A percentile compares a stretch with the other conserved stretches of the same genome.
Conservation (phyloP, 2,113 vertebrate species). For the Brevimyrus niger region DNA sequence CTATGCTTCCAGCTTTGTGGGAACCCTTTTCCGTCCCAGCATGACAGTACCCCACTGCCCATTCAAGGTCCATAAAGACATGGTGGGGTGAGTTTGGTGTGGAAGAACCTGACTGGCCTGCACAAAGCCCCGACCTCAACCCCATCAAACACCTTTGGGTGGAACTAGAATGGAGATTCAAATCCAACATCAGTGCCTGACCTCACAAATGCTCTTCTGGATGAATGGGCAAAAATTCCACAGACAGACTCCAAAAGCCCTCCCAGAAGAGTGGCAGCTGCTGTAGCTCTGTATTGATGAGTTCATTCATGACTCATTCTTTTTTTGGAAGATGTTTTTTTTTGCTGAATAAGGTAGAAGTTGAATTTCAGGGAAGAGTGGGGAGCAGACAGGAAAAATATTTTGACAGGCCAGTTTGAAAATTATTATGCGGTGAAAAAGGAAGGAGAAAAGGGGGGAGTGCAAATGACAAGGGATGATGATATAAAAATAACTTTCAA, state of each 20-base stretch:
- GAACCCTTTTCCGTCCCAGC: not conserved
- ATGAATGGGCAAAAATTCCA: not conserved
- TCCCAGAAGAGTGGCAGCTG: not conserved
- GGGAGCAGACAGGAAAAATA: slow-evolving; percentile 45
- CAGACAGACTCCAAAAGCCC: not conserved
- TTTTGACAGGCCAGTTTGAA: slow-evolving; percentile 47
- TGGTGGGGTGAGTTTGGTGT: not conserved
- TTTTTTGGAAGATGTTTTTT: not conserved
- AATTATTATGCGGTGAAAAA: slow-evolving; percentile 14
- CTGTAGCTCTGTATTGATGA: not conserved
- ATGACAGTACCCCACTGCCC: not conserved
- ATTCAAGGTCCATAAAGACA: not conserved
- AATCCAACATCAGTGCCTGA: not conserved
- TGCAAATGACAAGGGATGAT: not conserved
- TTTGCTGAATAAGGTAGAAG: not conserved
- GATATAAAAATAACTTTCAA: not conserved
- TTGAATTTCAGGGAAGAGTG: not conserved
- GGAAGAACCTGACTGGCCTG: not conserved
- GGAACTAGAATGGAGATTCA: not conserved
- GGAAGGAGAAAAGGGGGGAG: not conserved
- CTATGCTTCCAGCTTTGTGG: not conserved
- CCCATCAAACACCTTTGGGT: not conserved
- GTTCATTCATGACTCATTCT: not conserved
- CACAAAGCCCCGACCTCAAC: not conserved
- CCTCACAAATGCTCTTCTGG: not conserved